Percentiles rank a stretch among this genome's conserved stretches.
Evolutionary conservation across 1,140 invertebrate species (phyloP).

Genomic region (Probaryconus sp.): DNA sequence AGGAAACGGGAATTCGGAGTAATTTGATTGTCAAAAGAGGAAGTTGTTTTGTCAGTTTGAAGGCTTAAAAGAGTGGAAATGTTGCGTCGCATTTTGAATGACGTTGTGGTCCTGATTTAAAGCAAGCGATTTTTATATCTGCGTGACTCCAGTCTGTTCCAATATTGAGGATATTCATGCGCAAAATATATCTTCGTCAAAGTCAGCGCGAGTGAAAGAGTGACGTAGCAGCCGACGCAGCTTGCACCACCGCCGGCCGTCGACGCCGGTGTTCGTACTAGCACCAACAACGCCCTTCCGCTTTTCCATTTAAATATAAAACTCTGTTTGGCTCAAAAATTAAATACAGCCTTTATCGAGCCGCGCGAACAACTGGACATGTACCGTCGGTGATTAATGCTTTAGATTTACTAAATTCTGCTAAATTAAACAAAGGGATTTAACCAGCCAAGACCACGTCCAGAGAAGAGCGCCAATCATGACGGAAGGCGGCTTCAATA

Average conservation of each 20-base stretch:
- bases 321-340: constrained; percentile 54
- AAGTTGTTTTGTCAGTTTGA: constrained; percentile 44
- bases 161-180: constrained; percentile 62
- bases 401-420: constrained; percentile 49
- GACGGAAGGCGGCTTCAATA: constrained; percentile 67
- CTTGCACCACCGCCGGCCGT: constrained; percentile 23
- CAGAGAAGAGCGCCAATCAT: constrained; percentile 50
- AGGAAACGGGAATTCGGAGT: constrained; percentile 17
- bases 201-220: constrained; percentile 64
- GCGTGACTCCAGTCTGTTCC: constrained; percentile 53
- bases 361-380: constrained; percentile 4
- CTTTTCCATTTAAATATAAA: constrained; percentile 62
- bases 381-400: constrained; percentile 60
- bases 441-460: constrained; percentile 6
- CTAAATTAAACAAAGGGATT: constrained; percentile 38
- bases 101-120: constrained; percentile 56
- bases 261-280: constrained; percentile 40
- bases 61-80: constrained; percentile 48
- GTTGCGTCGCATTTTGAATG: constrained; percentile 55
- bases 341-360: constrained; percentile 61
- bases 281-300: constrained; percentile 47
- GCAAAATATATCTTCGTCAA: constrained; percentile 67
- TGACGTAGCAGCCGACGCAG: constrained; percentile 58
- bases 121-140: constrained; percentile 45
- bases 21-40: constrained; percentile 33